Conservation (phyloP, 2,797 vertebrate species). For the Halcyon chelicuti region DNA sequence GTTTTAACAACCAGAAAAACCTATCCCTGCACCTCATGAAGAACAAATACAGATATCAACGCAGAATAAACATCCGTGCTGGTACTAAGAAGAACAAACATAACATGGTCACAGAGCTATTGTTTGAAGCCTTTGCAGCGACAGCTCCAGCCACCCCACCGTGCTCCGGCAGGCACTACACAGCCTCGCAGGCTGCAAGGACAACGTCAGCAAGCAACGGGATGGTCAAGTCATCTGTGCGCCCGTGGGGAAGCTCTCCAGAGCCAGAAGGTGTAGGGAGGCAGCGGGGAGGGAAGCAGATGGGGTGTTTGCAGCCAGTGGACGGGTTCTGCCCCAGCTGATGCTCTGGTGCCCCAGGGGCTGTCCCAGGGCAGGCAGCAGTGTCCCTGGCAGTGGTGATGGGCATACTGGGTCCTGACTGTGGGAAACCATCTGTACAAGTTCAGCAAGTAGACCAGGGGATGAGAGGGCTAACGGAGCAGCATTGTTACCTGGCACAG, state of each 20-base stretch:
- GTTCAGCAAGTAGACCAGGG: neutral
- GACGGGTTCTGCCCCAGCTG: too few relatives aligned
- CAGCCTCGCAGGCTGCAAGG: neutral
- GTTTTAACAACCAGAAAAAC: neutral
- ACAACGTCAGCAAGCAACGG: neutral
- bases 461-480: neutral
- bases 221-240: neutral
- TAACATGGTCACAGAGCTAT: neutral
- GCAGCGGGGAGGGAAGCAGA: neutral
- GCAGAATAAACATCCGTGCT: neutral
- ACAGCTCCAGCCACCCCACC: neutral
- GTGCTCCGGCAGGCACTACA: fast-evolving
- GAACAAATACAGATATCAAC: neutral
- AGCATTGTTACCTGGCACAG: neutral
- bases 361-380: neutral
- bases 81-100: neutral
- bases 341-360: neutral
- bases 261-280: neutral
- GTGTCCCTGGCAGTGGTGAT: fast-evolving
- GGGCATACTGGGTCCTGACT: neutral
- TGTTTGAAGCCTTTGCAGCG: neutral
- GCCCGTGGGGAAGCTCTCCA: neutral
- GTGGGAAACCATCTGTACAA: neutral
- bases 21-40: neutral
- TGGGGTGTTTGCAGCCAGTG: neutral